Evolutionary conservation across 2,113 vertebrate species (phyloP).

Genomic region (Tenebrosternarchus preto): DNA sequence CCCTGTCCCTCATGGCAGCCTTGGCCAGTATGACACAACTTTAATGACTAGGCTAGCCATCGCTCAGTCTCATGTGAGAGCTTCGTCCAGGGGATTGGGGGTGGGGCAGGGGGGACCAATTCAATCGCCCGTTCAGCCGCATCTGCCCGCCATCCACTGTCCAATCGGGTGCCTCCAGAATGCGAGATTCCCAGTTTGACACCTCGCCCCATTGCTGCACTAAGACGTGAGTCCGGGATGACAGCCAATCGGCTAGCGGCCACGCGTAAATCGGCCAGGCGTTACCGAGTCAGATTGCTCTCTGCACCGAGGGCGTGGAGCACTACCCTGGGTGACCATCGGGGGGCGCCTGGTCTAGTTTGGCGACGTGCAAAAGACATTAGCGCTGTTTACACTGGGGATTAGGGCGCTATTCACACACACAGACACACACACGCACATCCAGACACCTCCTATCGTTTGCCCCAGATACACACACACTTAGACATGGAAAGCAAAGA

Average conservation of each 20-base stretch:
- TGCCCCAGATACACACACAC: background rate
- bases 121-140: constrained; percentile 10
- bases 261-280: background rate
- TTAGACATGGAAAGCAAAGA: constrained; percentile 4
- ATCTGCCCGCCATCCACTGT: background rate
- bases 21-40: background rate
- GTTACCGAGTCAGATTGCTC: constrained; percentile 50
- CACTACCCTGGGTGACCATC: background rate
- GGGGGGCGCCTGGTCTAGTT: background rate
- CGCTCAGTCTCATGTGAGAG: background rate
- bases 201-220: constrained; percentile 16
- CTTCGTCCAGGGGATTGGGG: background rate
- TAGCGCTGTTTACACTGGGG: constrained; percentile 10
- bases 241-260: background rate
- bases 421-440: background rate
- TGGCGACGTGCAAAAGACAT: background rate
- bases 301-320: background rate
- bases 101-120: no score
- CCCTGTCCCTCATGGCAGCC: background rate
- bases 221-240: constrained; percentile 22
- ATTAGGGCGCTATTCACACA: background rate
- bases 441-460: background rate
- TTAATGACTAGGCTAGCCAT: constrained; percentile 14
- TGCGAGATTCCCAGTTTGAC: constrained; percentile 33
- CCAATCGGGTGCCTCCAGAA: constrained; percentile 26